Evolutionary conservation across 1,140 invertebrate genomes (phyloP), one percentile per base, ranked within the genome.

Genomic region (Eriosoma lanigerum): DNA sequence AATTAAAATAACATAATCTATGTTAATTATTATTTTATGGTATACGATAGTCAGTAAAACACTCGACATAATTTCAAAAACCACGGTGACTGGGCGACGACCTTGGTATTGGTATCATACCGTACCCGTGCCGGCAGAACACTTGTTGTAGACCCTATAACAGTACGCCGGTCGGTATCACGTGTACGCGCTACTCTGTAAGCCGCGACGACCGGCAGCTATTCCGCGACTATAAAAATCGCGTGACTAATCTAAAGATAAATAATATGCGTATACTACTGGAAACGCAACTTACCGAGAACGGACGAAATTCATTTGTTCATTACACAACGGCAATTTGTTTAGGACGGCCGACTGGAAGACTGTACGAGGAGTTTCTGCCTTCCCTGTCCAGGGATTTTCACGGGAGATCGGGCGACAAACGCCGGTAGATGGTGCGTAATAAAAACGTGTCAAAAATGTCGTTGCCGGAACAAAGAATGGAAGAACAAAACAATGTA

Each of bases 131-230:
- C 24, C 29, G 60, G 60, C 19, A 12, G 60, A 64, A 64, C 60
- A 64, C 60, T 64, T 64, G 60, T 64, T 64, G 60, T 64, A 38
- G 60, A 19, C 60, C 19, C 9, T 32, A 32, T 29, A 38, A 13
- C 24, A 15, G 58, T 24, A 8, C 26, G 26, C 29, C 26, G 26
- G 17, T 32, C 8, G 24, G 26, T 64, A 19, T 38, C 60, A 64
- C 60, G 60, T 64, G 60, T 38, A 29, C 58, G 24, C 5, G n/a
- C n/a, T n/a, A n/a, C n/a, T n/a, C n/a, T n/a, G n/a, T n/a, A n/a
- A n/a, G n/a, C n/a, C n/a, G 17, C 24, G 58, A 15, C 60, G 60
- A 17, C 0, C 60, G 19, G 60, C 8, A 12, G 24, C 12, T 5
- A 24, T 13, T 6, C 9, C 12, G 54, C 54, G 54, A n/a, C 10